phyloP scores from a whole-genome alignment of 2,888 invertebrate species.

The Drosophila affinis region DNA sequence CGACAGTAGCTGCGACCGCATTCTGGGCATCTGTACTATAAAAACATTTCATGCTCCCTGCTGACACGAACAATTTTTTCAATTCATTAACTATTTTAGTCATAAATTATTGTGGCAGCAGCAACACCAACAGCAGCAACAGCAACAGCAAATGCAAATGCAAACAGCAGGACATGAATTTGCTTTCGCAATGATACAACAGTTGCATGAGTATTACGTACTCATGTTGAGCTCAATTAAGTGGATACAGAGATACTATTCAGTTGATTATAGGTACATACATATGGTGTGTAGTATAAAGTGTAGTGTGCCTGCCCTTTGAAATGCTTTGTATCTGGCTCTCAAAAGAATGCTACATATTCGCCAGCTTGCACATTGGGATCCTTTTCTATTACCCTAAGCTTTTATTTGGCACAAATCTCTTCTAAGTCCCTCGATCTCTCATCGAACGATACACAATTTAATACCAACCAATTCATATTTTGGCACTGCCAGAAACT shows the following conservation, averaged over 20 bases:
- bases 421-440: conserved; percentile 37
- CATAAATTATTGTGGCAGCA: conserved; percentile 55
- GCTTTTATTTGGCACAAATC: conserved; percentile 38
- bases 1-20: conserved; percentile 44
- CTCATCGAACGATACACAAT: conserved; percentile 46
- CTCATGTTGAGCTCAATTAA: conserved; percentile 1
- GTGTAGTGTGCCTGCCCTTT: too few species aligned
- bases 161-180: conserved; percentile 25
- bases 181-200: not conserved
- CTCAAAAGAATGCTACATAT: too few species aligned
- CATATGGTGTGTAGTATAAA: too few species aligned
- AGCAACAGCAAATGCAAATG: not conserved
- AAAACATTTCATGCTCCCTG: conserved; percentile 58
- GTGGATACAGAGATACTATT: not conserved
- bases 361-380: not conserved
- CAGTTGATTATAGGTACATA: conserved; percentile 5
- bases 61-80: conserved; percentile 70
- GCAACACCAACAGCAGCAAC: conserved; percentile 15
- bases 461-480: conserved; percentile 60
- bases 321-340: too few species aligned
- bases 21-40: conserved; percentile 46
- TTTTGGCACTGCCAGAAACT: conserved; percentile 61
- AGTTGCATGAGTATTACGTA: not conserved
- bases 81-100: conserved; percentile 71
- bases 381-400: conserved; percentile 11